Evolutionary conservation across 1,140 invertebrate genomes (phyloP).

Genomic region (Parasteatoda tepidariorum): DNA sequence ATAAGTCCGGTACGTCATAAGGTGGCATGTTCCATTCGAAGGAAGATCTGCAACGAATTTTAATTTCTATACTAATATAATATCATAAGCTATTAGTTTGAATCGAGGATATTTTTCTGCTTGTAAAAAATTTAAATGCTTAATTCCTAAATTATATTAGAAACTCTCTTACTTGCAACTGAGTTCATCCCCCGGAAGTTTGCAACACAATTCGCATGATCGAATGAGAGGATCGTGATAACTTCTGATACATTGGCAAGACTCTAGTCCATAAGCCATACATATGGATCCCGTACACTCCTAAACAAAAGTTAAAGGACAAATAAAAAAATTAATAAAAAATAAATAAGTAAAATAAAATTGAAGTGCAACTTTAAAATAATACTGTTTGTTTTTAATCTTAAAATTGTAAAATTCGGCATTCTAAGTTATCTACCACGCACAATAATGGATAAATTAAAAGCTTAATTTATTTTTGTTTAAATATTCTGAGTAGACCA

Average conservation of each 20-base stretch:
- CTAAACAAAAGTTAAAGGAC: no score
- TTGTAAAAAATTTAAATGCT: no score
- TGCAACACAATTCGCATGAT: conserved; percentile 90
- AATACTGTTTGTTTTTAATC: no score
- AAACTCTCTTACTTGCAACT: conserved; percentile 77
- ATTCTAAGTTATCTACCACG: no score
- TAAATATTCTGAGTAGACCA: no score
- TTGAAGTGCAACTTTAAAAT: not conserved
- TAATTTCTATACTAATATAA: no score
- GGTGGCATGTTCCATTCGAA: conserved; percentile 90
- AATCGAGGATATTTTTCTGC: no score
- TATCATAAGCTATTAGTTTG: no score
- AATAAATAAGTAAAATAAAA: not conserved
- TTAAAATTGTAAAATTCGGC: no score
- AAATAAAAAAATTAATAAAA: not conserved
- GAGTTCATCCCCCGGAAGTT: conserved; percentile 83
- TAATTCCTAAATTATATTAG: no score
- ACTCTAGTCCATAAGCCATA: conserved; percentile 91
- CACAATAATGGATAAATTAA: no score
- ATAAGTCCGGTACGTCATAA: conserved; percentile 91
- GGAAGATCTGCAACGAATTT: conserved; percentile 79
- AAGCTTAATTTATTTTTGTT: no score
- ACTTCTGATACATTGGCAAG: conserved; percentile 87
- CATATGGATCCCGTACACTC: conserved; percentile 95
- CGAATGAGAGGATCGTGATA: conserved; percentile 82